phyloP scores from a whole-genome alignment of 2,113 vertebrate genomes.

The Eulemur macaco region DNA sequence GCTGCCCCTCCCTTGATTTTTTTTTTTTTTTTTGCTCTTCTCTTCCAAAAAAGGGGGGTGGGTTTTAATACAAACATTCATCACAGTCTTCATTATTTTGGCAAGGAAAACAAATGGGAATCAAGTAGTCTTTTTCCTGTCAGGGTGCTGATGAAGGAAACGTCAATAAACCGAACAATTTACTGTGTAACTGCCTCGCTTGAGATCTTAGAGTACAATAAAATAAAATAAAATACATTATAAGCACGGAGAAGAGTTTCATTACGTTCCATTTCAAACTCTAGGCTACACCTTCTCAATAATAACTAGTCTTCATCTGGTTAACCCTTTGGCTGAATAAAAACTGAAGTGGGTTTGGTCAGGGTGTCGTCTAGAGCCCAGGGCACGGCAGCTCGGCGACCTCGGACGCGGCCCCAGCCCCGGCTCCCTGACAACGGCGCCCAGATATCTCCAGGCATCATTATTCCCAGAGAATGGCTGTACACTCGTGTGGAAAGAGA shows the following conservation, averaged over 20 bases:
- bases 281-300: too few relatives aligned
- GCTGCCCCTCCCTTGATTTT: not conserved
- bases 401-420: not conserved
- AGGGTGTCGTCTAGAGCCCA: not conserved
- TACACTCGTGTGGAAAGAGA: slow-evolving; percentile 10
- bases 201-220: not conserved
- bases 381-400: not conserved
- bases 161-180: not conserved
- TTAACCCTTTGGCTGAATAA: not conserved
- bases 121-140: slow-evolving; percentile 34
- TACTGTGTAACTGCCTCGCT: not conserved
- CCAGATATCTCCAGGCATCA: slow-evolving; percentile 60
- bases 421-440: not conserved
- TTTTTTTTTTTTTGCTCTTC: not conserved
- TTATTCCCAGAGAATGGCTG: slow-evolving; percentile 69
- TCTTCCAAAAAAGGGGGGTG: not conserved
- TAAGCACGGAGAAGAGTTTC: not conserved
- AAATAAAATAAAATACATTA: not conserved
- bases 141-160: slow-evolving; percentile 26
- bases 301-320: not conserved
- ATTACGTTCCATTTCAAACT: not conserved
- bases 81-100: slow-evolving; percentile 54
- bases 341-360: too few relatives aligned
- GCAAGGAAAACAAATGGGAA: slow-evolving; percentile 54
- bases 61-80: not conserved